These are phyloP conservation scores for Pseudeuparius sepicola DNA, from an alignment of 2,888 invertebrate species.

Conservation along the genomic window DNA sequence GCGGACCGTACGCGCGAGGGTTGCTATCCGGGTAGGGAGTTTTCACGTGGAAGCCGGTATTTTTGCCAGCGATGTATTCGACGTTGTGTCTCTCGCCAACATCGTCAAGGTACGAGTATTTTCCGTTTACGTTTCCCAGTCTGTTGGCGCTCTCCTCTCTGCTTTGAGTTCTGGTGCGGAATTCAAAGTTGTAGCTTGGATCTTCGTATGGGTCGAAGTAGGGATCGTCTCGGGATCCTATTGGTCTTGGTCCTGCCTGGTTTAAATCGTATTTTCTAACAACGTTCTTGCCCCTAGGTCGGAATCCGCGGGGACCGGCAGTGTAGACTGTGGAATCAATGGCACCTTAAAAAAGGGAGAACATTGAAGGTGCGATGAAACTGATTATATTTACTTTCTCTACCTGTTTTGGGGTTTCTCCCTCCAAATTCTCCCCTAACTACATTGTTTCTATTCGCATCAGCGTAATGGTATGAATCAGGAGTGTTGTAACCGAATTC, in stretches of 20 bases:
- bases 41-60: conserved; percentile 66
- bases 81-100: conserved; percentile 67
- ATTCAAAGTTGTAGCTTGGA: conserved; percentile 62
- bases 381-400: too few relatives aligned
- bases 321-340: conserved; percentile 64
- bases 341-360: conserved; percentile 38
- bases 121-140: conserved; percentile 42
- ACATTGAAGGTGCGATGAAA: too few relatives aligned
- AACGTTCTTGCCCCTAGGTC: conserved; percentile 67
- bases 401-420: conserved; percentile 57
- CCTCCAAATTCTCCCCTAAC: conserved; percentile 65
- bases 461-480: conserved; percentile 59
- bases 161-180: conserved; percentile 56
- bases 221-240: conserved; percentile 58
- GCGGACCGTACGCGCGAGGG: conserved; percentile 49
- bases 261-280: conserved; percentile 62
- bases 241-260: conserved; percentile 51
- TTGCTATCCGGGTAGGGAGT: conserved; percentile 60
- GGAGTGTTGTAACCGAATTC: conserved; percentile 66
- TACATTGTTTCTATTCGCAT: conserved; percentile 53
- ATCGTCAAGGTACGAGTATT: conserved; percentile 64
- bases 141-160: conserved; percentile 48
- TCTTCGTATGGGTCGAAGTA: conserved; percentile 68
- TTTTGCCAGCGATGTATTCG: conserved; percentile 64
- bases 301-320: conserved; percentile 67